Base-by-base conservation (phyloP, 2,888 invertebrate species). In the Ichneumoninae sp. region DNA sequence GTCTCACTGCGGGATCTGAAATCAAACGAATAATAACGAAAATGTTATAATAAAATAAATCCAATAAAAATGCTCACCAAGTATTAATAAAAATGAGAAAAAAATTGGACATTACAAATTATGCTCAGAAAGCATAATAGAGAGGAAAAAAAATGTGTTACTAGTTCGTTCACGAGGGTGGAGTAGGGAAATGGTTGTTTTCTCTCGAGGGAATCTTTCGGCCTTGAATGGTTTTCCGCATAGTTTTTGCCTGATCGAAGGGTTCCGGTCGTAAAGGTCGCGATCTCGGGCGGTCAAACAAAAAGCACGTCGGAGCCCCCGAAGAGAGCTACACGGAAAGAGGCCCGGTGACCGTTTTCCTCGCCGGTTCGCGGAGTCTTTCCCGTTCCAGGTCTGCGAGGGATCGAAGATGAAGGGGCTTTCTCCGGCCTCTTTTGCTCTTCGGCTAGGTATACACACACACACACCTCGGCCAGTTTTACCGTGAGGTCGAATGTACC, bases 1-100 rank as follows among this genome's bases (percentile, higher is more conserved):
- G 94, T 83, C 96, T 94, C 22, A 96, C 95, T 81, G 94, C 93
- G 33, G 95, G 94, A 90, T 96, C 96, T 96, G 94, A 50, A 95
- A 94, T 66, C 84, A 89, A 85, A 85, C 26, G 50, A 86, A 68
- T 81, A n/a, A 83, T 74, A 57, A 73, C 19, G 13, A 52, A 26
- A 40, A 65, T 36, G 4, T 57, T 57, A 57, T 19, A 13, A 57
- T 8, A 22, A 57, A 22, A 57, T 26, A 16, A 47, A 57, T 57
- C 4, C 0, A 26, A 26, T 26, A 26, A 13, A 57, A 1, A 26
- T 3, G 54, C 10, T 57, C 22, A 22, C 4, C 3, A 26, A 40
- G 10, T 40, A 40, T 40, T 2, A 22, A 10, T 19, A 54, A 22
- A 26, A 10, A 57, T 57, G 3, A 54, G 26, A 57, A 3, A 26